Base-by-base conservation (phyloP, 2,797 vertebrate species). In the Kryptopterus vitreolus region DNA sequence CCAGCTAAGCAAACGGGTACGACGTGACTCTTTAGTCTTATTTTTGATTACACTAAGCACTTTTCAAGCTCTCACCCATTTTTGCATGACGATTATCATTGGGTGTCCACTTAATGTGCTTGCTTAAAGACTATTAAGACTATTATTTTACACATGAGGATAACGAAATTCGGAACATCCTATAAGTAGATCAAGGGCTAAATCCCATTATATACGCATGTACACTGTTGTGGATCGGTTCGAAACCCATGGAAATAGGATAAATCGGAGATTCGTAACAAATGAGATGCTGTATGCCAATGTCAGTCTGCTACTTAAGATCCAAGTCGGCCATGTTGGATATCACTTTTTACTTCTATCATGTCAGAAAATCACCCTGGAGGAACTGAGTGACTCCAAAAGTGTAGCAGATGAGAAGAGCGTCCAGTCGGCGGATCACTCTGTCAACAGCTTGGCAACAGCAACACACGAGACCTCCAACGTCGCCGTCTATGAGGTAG, bases 401-500 rank as follows among this genome's bases (percentile, higher is more conserved):
- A 94, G 94, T 15, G 81, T 76, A 13, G 75, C 93, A 2, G 94
- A 94, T 20, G 92, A 94, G 22, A 95, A 88, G 88, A 94, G 90
- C 87, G 62, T 89, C 81, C 92, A 91, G 87, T 96, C 94, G 0
- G 53, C 74, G 10, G 92, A 92, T 0, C 89, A 92, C 82, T 98
- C 96, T 26, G 87, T 92, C 7, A 95, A 93, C 87, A 97, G 96
- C 77, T 74, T 91, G 20, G 90, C 87, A 11, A 89, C 87, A 10
- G 92, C 88, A 53, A 96, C 93, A 18, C 92, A 96, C 0, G 95
- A 97, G 86, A 95, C 92, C 29, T 95, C 96, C 78, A 98, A 93
- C 0, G 93, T 96, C 66, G 96, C 95, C 0, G 91, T 98, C 76
- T 96, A 95, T 38, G 95, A 98, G 94, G 96, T 96, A 88, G 15